Evolutionary conservation across 2,113 vertebrate species (phyloP).

Genomic region (Lagopus muta): DNA sequence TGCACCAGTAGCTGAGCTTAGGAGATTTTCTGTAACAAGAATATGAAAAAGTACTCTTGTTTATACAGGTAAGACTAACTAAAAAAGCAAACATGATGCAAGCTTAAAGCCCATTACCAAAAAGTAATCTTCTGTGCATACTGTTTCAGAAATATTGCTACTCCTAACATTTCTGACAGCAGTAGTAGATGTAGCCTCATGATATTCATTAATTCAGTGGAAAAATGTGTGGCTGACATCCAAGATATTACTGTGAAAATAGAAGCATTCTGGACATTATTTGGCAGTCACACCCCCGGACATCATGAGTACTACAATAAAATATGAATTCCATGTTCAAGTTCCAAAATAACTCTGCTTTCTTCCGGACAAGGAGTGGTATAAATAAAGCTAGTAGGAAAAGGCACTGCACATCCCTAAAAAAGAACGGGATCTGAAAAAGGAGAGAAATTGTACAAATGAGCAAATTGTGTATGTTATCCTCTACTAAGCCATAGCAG

Average conservation of each 20-base stretch:
- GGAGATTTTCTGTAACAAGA: neutral
- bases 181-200: neutral
- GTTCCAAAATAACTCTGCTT: conserved; percentile 59
- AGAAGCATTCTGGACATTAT: conserved; percentile 51
- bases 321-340: conserved; percentile 20
- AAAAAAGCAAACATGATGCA: neutral
- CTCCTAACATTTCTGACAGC: conserved; percentile 7
- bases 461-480: neutral
- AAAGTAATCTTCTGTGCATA: neutral
- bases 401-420: neutral
- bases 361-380: conserved; percentile 10
- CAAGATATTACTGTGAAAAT: conserved; percentile 56
- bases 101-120: neutral
- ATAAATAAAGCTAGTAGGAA: neutral
- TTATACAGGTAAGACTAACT: neutral
- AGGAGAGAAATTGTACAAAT: neutral
- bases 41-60: neutral
- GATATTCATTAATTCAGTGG: conserved; percentile 42
- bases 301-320: conserved; percentile 58
- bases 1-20: neutral
- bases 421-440: neutral
- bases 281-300: conserved; percentile 46
- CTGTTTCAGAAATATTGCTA: neutral
- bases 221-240: conserved; percentile 55
- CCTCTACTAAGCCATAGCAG: fast-evolving